Evolutionary conservation across 2,888 invertebrate genomes (phyloP).

Genomic region (Microplitis deprimator): DNA sequence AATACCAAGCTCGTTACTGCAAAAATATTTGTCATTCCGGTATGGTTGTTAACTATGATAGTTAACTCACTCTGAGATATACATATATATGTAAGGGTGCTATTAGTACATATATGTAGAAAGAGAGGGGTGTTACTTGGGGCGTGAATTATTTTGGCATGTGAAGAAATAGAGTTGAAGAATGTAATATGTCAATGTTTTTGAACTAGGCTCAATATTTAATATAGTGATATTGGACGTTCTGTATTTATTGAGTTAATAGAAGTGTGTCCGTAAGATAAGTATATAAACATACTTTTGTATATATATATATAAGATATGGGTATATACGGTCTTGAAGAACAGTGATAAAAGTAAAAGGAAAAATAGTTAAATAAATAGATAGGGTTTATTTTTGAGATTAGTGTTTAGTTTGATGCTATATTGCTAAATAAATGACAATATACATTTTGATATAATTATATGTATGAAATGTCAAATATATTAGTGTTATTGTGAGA

Average conservation of each 20-base stretch:
- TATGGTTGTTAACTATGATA: background rate
- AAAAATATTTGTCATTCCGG: slow-evolving; percentile 15
- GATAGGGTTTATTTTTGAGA: background rate
- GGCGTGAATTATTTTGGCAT: background rate
- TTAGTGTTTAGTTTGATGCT: background rate
- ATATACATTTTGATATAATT: background rate
- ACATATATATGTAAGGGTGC: background rate
- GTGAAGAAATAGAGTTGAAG: background rate
- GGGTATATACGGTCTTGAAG: background rate
- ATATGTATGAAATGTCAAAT: too few species aligned
- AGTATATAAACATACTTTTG: background rate
- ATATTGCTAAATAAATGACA: background rate
- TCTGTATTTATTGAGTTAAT: background rate
- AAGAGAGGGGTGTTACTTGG: background rate
- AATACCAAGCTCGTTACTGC: background rate
- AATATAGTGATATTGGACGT: background rate
- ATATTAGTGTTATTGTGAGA: background rate
- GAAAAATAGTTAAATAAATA: background rate
- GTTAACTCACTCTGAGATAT: background rate
- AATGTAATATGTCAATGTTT: background rate
- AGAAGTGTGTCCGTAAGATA: background rate
- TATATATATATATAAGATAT: background rate
- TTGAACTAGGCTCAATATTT: background rate
- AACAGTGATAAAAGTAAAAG: background rate
- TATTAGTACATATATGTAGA: background rate